phyloP scores from a whole-genome alignment of 2,797 vertebrate genomes.

The Dermochelys coriacea region DNA sequence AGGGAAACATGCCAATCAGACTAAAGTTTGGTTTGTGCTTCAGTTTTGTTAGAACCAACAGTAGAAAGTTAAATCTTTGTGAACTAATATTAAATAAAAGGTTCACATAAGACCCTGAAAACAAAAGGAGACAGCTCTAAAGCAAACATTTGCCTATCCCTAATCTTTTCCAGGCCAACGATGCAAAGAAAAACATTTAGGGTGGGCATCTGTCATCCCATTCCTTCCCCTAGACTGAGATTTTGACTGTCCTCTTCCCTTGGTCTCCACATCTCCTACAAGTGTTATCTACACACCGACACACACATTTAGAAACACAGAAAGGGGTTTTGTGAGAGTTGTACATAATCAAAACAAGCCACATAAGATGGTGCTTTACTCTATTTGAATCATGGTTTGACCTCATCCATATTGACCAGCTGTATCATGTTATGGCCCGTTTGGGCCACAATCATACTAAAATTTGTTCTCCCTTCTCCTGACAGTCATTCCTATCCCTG shows the following conservation, averaged over 20 bases:
- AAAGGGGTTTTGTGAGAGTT: not conserved
- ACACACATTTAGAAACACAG: rapidly evolving
- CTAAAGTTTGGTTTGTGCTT: not conserved
- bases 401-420: not conserved
- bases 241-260: rapidly evolving
- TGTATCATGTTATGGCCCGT: not conserved
- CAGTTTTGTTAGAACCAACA: not conserved
- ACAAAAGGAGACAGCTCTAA: rapidly evolving
- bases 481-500: rapidly evolving
- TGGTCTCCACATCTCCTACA: not conserved
- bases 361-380: not conserved
- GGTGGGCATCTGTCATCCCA: not conserved
- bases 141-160: not conserved
- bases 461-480: rapidly evolving
- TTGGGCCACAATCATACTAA: not conserved
- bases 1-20: rapidly evolving
- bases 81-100: conserved; percentile 1
- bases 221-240: not conserved
- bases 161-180: not conserved
- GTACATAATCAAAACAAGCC: rapidly evolving
- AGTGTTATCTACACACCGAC: not conserved
- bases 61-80: not conserved
- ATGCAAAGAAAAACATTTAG: not conserved
- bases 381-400: not conserved
- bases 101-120: rapidly evolving